These are phyloP conservation scores for Rhinolophus sinicus DNA, from an alignment of 2,113 vertebrate genomes.

Conservation along the genomic window DNA sequence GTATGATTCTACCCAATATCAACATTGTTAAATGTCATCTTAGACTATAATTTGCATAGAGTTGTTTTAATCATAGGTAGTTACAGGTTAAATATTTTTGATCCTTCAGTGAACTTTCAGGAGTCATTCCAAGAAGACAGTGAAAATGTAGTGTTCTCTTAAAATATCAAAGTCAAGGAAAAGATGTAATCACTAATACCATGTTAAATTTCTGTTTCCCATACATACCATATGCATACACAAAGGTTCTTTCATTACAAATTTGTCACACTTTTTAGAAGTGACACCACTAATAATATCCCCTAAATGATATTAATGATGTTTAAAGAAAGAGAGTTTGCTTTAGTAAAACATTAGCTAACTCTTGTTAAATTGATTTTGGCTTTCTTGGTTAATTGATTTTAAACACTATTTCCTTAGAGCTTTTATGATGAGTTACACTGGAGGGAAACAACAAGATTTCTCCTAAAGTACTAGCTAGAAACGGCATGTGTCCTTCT, in stretches of 20 bases:
- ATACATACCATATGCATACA: conserved; percentile 55
- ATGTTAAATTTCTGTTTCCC: conserved; percentile 47
- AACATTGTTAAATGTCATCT: conserved; percentile 53
- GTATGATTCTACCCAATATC: conserved; percentile 50
- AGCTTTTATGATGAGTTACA: conserved; percentile 66
- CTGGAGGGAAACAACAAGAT: background rate
- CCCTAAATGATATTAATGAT: conserved; percentile 72
- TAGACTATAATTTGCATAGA: conserved; percentile 76
- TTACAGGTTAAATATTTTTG: conserved; percentile 78
- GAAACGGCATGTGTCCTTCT: background rate
- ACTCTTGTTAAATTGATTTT: conserved; percentile 76
- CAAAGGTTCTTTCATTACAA: conserved; percentile 60
- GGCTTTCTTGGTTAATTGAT: conserved; percentile 72
- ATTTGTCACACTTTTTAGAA: conserved; percentile 62
- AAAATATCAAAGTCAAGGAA: conserved; percentile 71
- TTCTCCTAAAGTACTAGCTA: conserved; percentile 21
- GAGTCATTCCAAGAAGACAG: conserved; percentile 71
- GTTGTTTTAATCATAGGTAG: conserved; percentile 67
- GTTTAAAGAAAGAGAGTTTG: conserved; percentile 64
- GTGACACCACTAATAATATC: conserved; percentile 65
- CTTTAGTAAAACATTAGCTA: conserved; percentile 76
- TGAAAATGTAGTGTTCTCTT: conserved; percentile 71
- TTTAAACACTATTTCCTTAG: conserved; percentile 78
- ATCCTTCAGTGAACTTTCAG: conserved; percentile 73
- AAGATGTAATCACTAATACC: conserved; percentile 66